Conservation (phyloP, 64 coral and sea anemone genomes). For the Cladopsammia gracilis region DNA sequence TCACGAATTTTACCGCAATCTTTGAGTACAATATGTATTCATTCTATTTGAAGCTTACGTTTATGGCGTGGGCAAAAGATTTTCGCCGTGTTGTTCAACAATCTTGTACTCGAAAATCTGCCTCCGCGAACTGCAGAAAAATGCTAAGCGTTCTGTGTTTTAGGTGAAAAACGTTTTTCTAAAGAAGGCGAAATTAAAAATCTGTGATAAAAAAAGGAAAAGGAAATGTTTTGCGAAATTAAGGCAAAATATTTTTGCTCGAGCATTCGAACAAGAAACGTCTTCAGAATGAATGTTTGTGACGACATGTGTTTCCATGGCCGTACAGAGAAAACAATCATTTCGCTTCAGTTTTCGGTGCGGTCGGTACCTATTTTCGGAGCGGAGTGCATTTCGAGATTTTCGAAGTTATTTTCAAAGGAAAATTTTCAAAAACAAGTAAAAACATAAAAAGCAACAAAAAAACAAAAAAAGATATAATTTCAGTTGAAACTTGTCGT, state of each 20-base stretch:
- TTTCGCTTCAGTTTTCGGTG: slow-evolving; percentile 14
- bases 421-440: not conserved
- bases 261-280: not conserved
- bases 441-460: not conserved
- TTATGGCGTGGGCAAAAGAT: no score
- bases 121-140: no score
- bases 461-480: not conserved
- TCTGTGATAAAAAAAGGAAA: no score
- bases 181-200: no score
- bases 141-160: no score
- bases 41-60: no score
- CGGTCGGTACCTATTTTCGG: not conserved
- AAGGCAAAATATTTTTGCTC: not conserved
- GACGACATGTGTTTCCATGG: slow-evolving; percentile 17
- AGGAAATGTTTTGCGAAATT: not conserved
- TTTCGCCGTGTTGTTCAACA: no score
- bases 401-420: not conserved
- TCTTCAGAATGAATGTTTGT: not conserved
- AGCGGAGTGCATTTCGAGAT: not conserved
- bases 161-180: no score
- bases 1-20: no score
- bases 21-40: no score
- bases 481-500: not conserved
- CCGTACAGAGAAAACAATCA: not conserved
- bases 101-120: no score